phyloP scores from a whole-genome alignment of 2,888 invertebrate genomes.

The Tromatobia lineatoria region DNA sequence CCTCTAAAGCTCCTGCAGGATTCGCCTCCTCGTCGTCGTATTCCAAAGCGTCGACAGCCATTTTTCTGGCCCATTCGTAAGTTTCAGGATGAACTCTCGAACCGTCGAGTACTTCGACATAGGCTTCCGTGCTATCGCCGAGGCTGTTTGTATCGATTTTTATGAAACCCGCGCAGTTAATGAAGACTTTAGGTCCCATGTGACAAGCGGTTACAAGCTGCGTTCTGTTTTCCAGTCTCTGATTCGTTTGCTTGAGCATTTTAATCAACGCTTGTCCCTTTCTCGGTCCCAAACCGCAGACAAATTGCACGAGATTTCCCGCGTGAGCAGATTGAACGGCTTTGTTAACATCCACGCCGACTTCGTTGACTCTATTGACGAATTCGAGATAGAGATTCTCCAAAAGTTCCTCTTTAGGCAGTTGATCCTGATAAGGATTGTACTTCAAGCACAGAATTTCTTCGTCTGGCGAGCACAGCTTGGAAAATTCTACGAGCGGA shows the following conservation, averaged over 20 bases:
- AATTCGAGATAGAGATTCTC: conserved; percentile 95
- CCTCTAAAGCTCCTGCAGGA: conserved; percentile 98
- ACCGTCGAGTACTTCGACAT: conserved; percentile 98
- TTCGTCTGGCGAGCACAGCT: conserved; percentile 97
- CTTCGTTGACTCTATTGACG: conserved; percentile 98
- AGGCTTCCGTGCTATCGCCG: conserved; percentile 97
- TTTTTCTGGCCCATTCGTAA: conserved; percentile 99
- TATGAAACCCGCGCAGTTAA: conserved; percentile 99
- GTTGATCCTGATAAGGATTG: conserved; percentile 93
- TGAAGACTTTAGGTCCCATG: conserved; percentile 99
- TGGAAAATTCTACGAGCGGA: conserved; percentile 98
- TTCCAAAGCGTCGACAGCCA: conserved; percentile 99
- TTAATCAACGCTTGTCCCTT: conserved; percentile 96
- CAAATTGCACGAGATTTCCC: conserved; percentile 96
- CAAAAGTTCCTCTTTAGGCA: conserved; percentile 94
- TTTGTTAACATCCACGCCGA: conserved; percentile 98
- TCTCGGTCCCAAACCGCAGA: conserved; percentile 98
- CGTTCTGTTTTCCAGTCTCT: conserved; percentile 96
- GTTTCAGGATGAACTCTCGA: conserved; percentile 99
- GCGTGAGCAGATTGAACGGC: conserved; percentile 96
- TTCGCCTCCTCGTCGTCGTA: conserved; percentile 99
- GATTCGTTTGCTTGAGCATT: conserved; percentile 95
- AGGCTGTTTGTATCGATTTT: conserved; percentile 98
- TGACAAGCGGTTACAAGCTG: conserved; percentile 98
- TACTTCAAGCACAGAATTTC: conserved; percentile 98